Evolutionary conservation across 2,797 vertebrate species (phyloP), one percentile per base, ranked within the genome.

Genomic region (Hyperoplus immaculatus): DNA sequence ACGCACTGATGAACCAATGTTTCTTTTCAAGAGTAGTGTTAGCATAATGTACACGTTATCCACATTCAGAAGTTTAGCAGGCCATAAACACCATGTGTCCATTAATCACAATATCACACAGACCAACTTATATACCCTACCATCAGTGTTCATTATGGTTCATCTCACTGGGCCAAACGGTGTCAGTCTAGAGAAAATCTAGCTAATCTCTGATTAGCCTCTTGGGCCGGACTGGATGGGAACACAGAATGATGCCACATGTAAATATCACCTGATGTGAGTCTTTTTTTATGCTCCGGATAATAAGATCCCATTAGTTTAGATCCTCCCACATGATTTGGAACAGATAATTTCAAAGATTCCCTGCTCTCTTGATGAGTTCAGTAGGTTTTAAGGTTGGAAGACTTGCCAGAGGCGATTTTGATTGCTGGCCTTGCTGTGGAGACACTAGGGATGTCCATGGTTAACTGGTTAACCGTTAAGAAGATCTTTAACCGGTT

Each of bases 271-370:
- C 87, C 93, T 89, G 79, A 82, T 72, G 83, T 68, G 90, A 88
- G 76, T 89, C 49, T 80, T 81, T 59, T 29, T 78, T 89, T 74
- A 88, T 86, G 84, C 73, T 62, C 59, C 41, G 0, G 76, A 80
- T 94, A 94, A 93, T 93, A 92, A 94, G 90, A 85, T 92, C 93
- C 92, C 90, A 92, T 92, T 89, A 89, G 90, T 80, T 82, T 81
- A 75, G 80, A 78, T 64, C 67, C 80, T 86, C 92, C 88, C 87
- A 53, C 55, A 47, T 80, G 90, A 89, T 81, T 82, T 68, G 63
- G 55, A 89, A 72, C 68, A 76, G 72, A 81, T 89, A 78, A 83
- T 91, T 90, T 81, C 66, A 67, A 68, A 86, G 80, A 88, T 87
- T 87, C 79, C 29, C 75, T 77, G 85, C 77, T 74, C 72, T 89